These are phyloP conservation scores for Mormyrops attenuatus DNA, from an alignment of 2,797 vertebrate species.

Conservation along the genomic window DNA sequence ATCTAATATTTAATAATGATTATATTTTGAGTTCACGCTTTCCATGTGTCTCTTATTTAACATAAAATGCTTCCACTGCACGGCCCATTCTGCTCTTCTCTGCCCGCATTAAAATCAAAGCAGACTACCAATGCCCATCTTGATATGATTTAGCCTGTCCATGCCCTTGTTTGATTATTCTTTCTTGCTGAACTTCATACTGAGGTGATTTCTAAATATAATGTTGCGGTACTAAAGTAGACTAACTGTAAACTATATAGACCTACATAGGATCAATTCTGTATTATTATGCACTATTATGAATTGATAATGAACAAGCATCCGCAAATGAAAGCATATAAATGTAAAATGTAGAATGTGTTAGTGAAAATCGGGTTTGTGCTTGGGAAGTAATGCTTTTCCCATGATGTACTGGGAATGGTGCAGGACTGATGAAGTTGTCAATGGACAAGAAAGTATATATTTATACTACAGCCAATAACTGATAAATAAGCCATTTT, in stretches of 20 bases:
- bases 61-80: background rate
- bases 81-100: background rate
- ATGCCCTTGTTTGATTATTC: background rate
- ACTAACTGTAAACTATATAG: background rate
- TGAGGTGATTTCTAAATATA: background rate
- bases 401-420: background rate
- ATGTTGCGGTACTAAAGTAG: background rate
- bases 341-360: background rate
- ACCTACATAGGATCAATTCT: background rate
- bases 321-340: background rate
- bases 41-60: background rate
- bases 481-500: background rate
- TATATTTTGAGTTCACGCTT: background rate
- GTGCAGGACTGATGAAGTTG: background rate
- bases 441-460: background rate
- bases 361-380: background rate
- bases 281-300: background rate
- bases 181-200: background rate
- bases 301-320: background rate
- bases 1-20: background rate
- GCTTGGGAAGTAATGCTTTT: background rate
- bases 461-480: background rate
- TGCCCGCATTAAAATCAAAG: background rate
- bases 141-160: background rate
- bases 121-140: background rate